Percentiles rank a stretch among this genome's conserved stretches.
Evolutionary conservation across 2,113 vertebrate genomes (phyloP).

Genomic region (Argyrosomus japonicus): DNA sequence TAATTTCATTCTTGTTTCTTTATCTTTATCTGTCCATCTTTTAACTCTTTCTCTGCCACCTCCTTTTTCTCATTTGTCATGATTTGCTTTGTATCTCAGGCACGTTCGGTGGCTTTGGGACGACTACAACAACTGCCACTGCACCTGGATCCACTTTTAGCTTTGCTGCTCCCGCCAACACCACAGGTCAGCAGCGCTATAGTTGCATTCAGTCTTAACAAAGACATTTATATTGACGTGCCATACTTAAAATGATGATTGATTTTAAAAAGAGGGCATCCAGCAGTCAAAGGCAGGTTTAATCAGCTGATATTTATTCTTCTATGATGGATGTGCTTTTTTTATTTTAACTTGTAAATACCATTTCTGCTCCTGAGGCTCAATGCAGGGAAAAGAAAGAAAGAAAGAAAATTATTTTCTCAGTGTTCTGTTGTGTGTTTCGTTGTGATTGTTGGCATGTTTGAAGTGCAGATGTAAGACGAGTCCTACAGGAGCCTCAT

Average conservation of each 20-base stretch:
- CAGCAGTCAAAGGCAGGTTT: neutral
- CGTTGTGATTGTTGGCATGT: neutral
- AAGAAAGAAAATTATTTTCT: neutral
- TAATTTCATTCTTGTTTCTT: slow-evolving; percentile 17
- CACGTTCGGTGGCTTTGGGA: slow-evolving; percentile 93
- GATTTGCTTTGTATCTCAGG: slow-evolving; percentile 81
- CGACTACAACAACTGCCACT: slow-evolving; percentile 86
- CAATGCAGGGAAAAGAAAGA: neutral
- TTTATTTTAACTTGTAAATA: neutral
- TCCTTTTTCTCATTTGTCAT: slow-evolving; percentile 5
- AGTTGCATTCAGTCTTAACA: neutral
- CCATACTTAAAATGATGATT: neutral
- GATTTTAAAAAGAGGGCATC: too few relatives aligned
- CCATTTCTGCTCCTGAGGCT: neutral
- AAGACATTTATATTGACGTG: neutral
- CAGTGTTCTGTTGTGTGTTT: neutral
- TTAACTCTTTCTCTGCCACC: neutral
- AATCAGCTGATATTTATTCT: neutral
- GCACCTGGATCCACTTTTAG: slow-evolving; percentile 88
- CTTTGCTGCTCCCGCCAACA: slow-evolving; percentile 90
- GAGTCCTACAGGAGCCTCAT: neutral
- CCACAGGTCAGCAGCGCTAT: slow-evolving; percentile 82
- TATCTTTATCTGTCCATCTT: neutral
- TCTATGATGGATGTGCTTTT: neutral
- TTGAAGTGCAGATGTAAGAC: neutral